phyloP scores from a whole-genome alignment of 2,888 invertebrate species.

The Netelia inedita region DNA sequence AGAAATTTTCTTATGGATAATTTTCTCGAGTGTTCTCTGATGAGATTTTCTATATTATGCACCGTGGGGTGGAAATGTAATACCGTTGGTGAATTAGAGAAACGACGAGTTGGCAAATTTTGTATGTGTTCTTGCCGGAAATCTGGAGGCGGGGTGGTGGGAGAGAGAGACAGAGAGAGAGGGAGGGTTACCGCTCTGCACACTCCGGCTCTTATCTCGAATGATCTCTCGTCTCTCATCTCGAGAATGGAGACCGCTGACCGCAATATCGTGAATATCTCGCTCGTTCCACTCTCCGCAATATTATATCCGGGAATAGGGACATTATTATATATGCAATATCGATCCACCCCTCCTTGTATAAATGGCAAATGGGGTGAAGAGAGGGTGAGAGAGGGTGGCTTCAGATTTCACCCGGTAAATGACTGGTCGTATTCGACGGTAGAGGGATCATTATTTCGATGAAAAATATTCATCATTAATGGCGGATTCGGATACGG shows the following conservation, averaged over 20 bases:
- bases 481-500: too few species aligned
- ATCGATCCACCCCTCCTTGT: slow-evolving; percentile 21
- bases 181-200: too few species aligned
- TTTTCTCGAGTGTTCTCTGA: background rate
- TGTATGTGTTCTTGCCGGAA: slow-evolving; percentile 34
- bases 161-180: too few species aligned
- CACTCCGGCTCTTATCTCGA: background rate
- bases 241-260: slow-evolving; percentile 43
- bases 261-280: slow-evolving; percentile 51
- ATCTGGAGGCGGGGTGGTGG: background rate
- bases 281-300: slow-evolving; percentile 7
- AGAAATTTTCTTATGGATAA: slow-evolving; percentile 25
- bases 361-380: too few species aligned
- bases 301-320: slow-evolving; percentile 51
- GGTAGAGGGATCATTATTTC: too few species aligned
- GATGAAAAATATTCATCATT: too few species aligned
- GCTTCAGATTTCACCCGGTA: too few species aligned
- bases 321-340: slow-evolving; percentile 52
- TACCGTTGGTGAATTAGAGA: slow-evolving; percentile 49
- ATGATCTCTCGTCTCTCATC: slow-evolving; percentile 46
- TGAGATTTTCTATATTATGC: background rate
- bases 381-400: too few species aligned
- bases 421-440: too few species aligned
- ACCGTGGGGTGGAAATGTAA: slow-evolving; percentile 1
- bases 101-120: slow-evolving; percentile 53